Conservation (phyloP, 1,140 invertebrate genomes). For the Vanessa tameamea region DNA sequence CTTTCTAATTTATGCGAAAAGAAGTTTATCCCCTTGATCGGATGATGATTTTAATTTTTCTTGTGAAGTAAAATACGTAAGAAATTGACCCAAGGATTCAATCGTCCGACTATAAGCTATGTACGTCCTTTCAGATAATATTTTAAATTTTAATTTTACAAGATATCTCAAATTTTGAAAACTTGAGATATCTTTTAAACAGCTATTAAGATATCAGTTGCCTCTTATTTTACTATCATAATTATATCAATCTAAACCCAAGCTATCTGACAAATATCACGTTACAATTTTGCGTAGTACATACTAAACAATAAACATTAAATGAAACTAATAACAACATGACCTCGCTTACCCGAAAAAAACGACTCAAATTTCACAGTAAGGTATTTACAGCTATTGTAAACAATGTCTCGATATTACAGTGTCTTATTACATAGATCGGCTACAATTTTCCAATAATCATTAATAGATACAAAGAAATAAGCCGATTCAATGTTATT, state of each 20-base stretch:
- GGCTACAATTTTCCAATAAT: slow-evolving; percentile 45
- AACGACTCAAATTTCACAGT: slow-evolving; percentile 12
- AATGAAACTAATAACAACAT: slow-evolving; percentile 3
- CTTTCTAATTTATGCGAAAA: no score
- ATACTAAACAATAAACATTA: background rate
- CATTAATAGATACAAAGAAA: slow-evolving; percentile 39
- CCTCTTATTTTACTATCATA: background rate
- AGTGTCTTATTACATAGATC: slow-evolving; percentile 55
- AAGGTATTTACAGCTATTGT: slow-evolving; percentile 27
- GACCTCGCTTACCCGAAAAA: slow-evolving; percentile 23
- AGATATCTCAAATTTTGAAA: no score
- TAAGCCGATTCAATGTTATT: slow-evolving; percentile 36
- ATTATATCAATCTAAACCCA: no score
- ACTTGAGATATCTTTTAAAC: no score
- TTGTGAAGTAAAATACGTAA: no score
- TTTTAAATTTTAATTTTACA: no score
- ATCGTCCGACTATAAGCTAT: no score
- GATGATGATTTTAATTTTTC: no score
- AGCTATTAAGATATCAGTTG: background rate
- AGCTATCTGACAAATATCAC: background rate
- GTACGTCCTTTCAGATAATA: no score
- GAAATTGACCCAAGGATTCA: no score
- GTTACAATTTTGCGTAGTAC: slow-evolving; percentile 2
- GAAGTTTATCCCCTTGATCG: no score
- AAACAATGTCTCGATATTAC: slow-evolving; percentile 55